Evolutionary conservation across 2,797 vertebrate species (phyloP), one percentile per base, ranked within the genome.

Genomic region (Malurus splendens): DNA sequence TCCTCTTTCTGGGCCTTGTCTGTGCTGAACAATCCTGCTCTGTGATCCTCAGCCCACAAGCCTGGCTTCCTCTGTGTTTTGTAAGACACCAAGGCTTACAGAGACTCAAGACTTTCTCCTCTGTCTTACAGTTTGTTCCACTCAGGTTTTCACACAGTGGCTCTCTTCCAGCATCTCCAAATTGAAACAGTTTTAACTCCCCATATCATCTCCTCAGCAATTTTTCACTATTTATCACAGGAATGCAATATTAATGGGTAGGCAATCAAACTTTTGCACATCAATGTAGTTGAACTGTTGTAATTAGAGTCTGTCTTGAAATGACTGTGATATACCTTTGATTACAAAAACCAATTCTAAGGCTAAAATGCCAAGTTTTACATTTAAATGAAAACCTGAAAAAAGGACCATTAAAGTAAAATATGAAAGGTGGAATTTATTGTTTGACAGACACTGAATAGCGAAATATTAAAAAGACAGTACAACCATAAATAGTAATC

Each of bases 1-100:
- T 68, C 8, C 24, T 27, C 3, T 39, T 73, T 39, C 19, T 18
- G 54, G 18, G 30, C 18, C 2, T 71, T 32, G 10, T 3, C 8
- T 45, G 6, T 8, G 4, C 47, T 70, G 12, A 22, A 12, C 23
- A 6, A 57, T 7, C 12, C 6, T 1, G 0, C 8, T 7, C 28
- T 30, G 7, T 27, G 25, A 48, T n/a, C 11, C 28, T 41, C 38
- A 55, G 24, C 10, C 32, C 18, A 14, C 1, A 8, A 77, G 38
- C 27, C 23, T 10, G 33, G 8, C 12, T 65, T 72, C 33, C 15
- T 33, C 22, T 20, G 7, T 56, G 11, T 41, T 76, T 65, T 55
- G 14, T 18, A 50, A 20, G 10, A 52, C 25, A 24, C 6, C 7
- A 25, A 66, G 42, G 8, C 39, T 68, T 16, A 33, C 36, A 66